These are phyloP conservation scores for Spodoptera littoralis DNA, from an alignment of 2,888 invertebrate genomes.

Conservation along the genomic window DNA sequence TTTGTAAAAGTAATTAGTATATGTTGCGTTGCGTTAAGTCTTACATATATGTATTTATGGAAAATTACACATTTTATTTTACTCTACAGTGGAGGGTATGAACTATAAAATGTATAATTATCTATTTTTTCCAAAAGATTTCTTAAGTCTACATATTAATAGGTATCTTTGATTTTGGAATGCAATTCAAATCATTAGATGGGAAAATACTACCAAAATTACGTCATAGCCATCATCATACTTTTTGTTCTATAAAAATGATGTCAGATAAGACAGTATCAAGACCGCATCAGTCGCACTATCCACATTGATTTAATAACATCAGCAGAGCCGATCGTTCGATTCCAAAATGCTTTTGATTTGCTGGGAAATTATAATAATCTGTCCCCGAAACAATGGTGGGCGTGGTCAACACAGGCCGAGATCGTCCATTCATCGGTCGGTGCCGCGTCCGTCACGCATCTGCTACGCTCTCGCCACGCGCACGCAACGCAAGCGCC, in stretches of 20 bases:
- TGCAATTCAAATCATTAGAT: no score
- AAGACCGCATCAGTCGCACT: slow-evolving; percentile 55
- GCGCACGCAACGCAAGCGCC: slow-evolving; percentile 45
- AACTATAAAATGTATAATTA: no score
- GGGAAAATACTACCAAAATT: background rate
- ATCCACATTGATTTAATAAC: slow-evolving; percentile 81
- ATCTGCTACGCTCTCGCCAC: slow-evolving; percentile 33
- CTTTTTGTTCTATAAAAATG: background rate
- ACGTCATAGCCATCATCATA: background rate
- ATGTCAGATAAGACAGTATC: slow-evolving; percentile 49
- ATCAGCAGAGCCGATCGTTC: slow-evolving; percentile 78
- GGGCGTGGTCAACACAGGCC: slow-evolving; percentile 68
- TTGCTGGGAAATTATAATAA: slow-evolving; percentile 86
- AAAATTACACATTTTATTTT: no score
- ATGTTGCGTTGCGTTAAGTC: no score
- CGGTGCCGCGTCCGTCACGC: slow-evolving; percentile 43
- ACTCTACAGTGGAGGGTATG: no score
- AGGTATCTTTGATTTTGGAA: no score
- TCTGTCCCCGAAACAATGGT: slow-evolving; percentile 84
- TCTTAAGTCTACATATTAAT: no score
- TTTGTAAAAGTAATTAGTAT: no score
- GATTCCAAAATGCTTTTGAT: slow-evolving; percentile 86
- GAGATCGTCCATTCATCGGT: slow-evolving; percentile 61
- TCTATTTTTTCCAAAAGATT: no score
- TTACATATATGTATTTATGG: no score